phyloP scores from a whole-genome alignment of 2,113 vertebrate species.

The Stigmatopora argus region DNA sequence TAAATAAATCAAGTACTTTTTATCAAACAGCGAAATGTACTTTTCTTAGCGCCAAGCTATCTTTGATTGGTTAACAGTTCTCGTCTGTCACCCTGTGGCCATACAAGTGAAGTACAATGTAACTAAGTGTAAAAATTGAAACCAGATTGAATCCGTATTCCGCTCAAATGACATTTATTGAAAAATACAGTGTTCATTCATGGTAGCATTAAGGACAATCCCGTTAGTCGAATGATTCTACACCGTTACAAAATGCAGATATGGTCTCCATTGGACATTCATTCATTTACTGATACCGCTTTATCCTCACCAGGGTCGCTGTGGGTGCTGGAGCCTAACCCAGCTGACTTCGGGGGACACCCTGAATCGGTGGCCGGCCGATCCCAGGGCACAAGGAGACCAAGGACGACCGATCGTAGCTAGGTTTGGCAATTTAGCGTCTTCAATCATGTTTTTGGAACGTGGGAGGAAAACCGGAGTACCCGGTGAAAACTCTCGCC shows the following conservation, averaged over 20 bases:
- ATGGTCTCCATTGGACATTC: background rate
- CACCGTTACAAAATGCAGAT: background rate
- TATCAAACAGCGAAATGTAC: conserved; percentile 33
- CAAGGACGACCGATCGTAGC: too few species aligned
- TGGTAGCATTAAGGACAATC: background rate
- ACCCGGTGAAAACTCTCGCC: too few species aligned
- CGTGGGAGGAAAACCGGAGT: too few species aligned
- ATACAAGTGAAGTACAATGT: conserved; percentile 4
- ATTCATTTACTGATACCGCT: too few species aligned
- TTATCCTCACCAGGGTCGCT: too few species aligned
- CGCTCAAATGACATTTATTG: background rate
- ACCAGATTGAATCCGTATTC: background rate
- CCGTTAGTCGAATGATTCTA: background rate
- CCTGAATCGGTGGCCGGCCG: too few species aligned
- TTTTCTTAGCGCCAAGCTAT: background rate
- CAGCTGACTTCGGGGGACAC: too few species aligned
- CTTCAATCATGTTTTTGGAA: too few species aligned
- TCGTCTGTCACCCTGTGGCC: conserved; percentile 47
- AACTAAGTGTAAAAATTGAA: background rate
- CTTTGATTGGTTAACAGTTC: background rate
- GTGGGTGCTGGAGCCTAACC: too few species aligned
- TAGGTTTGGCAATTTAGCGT: too few species aligned
- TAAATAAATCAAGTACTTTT: conserved; percentile 81
- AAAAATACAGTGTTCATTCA: too few species aligned
- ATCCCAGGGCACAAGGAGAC: too few species aligned